These are phyloP conservation scores for Micronisus gabar DNA, from an alignment of 2,113 vertebrate genomes.

Conservation along the genomic window DNA sequence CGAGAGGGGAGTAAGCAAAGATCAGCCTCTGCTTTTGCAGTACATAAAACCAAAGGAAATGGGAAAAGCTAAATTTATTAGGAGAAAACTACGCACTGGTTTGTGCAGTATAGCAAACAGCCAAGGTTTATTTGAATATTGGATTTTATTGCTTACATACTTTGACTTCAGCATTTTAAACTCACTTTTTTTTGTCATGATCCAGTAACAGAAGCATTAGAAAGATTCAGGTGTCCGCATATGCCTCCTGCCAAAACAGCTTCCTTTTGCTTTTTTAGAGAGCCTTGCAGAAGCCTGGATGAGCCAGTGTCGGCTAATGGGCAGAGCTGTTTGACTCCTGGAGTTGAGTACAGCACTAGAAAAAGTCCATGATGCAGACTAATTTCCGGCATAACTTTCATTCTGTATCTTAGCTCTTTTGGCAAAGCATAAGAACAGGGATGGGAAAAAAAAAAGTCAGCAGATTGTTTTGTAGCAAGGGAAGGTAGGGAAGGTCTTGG, in stretches of 20 bases:
- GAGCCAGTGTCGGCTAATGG: background rate
- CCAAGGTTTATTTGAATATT: background rate
- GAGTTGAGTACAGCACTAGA: background rate
- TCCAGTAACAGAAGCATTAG: background rate
- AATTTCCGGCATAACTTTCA: background rate
- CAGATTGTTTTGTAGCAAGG: background rate
- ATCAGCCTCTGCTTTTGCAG: background rate
- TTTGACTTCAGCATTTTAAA: background rate
- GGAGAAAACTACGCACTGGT: background rate
- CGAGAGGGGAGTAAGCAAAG: background rate
- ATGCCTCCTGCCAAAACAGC: accelerated
- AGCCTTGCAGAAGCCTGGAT: background rate
- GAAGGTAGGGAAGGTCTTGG: background rate
- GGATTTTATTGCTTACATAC: background rate
- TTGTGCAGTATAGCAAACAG: background rate
- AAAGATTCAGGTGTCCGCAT: background rate
- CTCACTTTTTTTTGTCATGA: background rate
- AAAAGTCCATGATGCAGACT: background rate
- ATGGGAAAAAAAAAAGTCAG: background rate
- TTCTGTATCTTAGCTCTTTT: background rate
- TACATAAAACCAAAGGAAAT: background rate
- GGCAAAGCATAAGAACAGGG: background rate
- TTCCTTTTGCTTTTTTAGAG: background rate
- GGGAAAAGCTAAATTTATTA: background rate
- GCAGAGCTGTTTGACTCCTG: background rate